Base-by-base conservation (phyloP, 1,140 invertebrate genomes). In the Tigriopus japonicus region DNA sequence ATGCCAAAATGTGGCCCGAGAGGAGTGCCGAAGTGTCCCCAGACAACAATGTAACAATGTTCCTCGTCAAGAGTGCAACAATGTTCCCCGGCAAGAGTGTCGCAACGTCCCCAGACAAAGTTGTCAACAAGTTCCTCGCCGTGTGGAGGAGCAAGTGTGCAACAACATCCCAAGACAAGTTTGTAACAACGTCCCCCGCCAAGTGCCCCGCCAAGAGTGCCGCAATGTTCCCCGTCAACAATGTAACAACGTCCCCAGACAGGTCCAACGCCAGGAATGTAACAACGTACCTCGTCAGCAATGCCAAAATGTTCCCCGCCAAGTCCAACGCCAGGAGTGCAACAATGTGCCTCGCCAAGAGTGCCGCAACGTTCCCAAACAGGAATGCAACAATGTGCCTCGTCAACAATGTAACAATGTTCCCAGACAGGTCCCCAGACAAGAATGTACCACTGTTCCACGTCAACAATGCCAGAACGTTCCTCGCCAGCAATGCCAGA, bases 131-230 rank as follows among this genome's bases (percentile, higher is more conserved):
- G 58, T 60, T 13, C 58, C 58, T 14, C n/a, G 58, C 5, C 58
- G 35, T 10, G 58, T 60, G n/a, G 23, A 49, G 13, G 19, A 42
- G 19, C 58, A 60, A 24, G 58, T 42, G 2, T 60, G 58, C 43
- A 15, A 52, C 12, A 60, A 60, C 58, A 42, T 60, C 41, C 55
- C 55, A 5, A 23, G 55, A 14, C 55, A 58, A 58, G 21, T 17
- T 12, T 60, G 58, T 21, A 19, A 60, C 15, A 60, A 52, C 41
- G 58, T 60, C 6, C 58, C 58, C n/a, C n/a, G 58, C 13, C 58
- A 60, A 52, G 58, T 60, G n/a, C 58, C 23, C 23, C 15, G 58
- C 15, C 58, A 60, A 35, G 58, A 60, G 58, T 60, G 58, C 58
- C 35, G 21, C 12, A 60, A 60, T 17, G 58, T 60, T 7, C 58